Percentiles rank a stretch among this genome's conserved stretches.
phyloP scores from a whole-genome alignment of 1,140 invertebrate species.

The Metaphire vulgaris region DNA sequence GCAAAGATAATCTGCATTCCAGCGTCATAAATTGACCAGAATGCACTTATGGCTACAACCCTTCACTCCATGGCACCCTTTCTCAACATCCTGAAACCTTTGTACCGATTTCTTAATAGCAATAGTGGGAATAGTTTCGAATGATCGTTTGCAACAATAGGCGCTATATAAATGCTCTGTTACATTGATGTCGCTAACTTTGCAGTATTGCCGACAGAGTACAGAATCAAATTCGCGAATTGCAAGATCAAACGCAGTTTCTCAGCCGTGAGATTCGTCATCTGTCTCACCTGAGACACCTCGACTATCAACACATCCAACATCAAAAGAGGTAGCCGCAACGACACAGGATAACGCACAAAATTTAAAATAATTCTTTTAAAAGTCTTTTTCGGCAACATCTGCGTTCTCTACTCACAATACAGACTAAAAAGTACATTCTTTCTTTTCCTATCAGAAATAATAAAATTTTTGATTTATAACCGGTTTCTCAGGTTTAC shows the following conservation, averaged over 20 bases:
- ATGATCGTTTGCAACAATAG: too few relatives aligned
- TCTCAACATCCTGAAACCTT: too few relatives aligned
- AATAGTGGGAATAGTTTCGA: too few relatives aligned
- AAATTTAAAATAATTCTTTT: neutral
- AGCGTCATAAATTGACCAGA: too few relatives aligned
- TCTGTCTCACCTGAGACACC: slow-evolving; percentile 41
- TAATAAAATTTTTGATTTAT: too few relatives aligned
- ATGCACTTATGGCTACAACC: too few relatives aligned
- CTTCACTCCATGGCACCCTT: too few relatives aligned
- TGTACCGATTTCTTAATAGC: too few relatives aligned
- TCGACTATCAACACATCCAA: slow-evolving; percentile 8
- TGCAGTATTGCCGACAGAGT: slow-evolving; percentile 75
- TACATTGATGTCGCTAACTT: too few relatives aligned
- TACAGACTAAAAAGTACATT: neutral
- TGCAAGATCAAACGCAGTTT: slow-evolving; percentile 54
- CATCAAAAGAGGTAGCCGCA: slow-evolving; percentile 7
- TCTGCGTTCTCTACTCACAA: slow-evolving; percentile 9
- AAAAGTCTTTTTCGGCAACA: neutral
- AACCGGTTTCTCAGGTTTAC: too few relatives aligned
- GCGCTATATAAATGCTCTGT: too few relatives aligned
- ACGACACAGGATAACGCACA: neutral
- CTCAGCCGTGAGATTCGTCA: slow-evolving; percentile 54
- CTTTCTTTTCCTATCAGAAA: neutral
- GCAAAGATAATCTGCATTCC: too few relatives aligned
- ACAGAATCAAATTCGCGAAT: slow-evolving; percentile 47